Evolutionary conservation across 1,140 invertebrate genomes (phyloP).

Genomic region (Portunus trituberculatus): DNA sequence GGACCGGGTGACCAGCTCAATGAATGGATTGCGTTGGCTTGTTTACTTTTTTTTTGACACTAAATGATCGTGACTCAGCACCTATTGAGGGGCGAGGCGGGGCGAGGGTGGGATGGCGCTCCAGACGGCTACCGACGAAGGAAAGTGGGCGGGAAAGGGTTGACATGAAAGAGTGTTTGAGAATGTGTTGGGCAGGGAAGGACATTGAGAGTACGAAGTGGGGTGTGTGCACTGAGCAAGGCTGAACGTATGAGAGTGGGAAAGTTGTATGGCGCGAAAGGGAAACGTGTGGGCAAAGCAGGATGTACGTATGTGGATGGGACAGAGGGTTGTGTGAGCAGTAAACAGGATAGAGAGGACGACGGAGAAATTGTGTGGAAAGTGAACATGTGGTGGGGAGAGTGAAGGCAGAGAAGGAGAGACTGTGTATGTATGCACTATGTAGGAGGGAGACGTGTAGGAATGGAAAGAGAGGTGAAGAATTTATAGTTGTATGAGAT

Average conservation of each 20-base stretch:
- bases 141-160: background rate
- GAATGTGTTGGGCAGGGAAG: background rate
- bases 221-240: background rate
- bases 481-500: too few species aligned
- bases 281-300: too few species aligned
- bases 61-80: constrained; percentile 2
- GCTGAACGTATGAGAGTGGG: background rate
- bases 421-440: too few species aligned
- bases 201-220: background rate
- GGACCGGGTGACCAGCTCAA: constrained; percentile 36
- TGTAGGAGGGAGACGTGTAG: background rate
- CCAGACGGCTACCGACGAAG: background rate
- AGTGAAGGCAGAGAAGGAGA: background rate
- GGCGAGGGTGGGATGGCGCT: background rate
- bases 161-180: background rate
- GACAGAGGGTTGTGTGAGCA: background rate
- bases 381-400: background rate
- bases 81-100: background rate
- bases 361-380: background rate
- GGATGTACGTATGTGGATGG: background rate
- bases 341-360: constrained; percentile 8
- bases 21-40: constrained; percentile 47
- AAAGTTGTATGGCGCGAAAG: background rate
- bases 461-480: background rate
- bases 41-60: constrained; percentile 7